These are phyloP conservation scores for Ichneumoninae sp. DNA, from an alignment of 2,888 invertebrate genomes.

Conservation along the genomic window DNA sequence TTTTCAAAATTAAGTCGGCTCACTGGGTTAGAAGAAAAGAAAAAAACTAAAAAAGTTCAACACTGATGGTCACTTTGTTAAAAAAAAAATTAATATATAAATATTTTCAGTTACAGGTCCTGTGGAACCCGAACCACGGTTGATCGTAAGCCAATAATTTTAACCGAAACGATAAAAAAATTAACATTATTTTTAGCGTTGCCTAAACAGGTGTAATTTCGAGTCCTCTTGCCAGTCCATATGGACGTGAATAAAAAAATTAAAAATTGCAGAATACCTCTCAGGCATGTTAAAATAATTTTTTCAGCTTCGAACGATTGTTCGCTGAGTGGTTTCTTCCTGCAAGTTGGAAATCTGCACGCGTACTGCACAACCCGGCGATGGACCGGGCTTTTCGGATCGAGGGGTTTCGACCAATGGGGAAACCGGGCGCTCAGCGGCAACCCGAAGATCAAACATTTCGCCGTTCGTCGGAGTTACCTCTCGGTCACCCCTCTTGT, in stretches of 20 bases:
- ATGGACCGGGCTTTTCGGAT: constrained; percentile 38
- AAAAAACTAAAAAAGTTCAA: constrained; percentile 4
- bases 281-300: constrained; percentile 42
- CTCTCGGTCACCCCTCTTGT: constrained; percentile 57
- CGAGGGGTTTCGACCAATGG: constrained; percentile 64
- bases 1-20: not conserved
- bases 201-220: not conserved
- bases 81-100: not conserved
- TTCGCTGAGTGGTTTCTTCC: constrained; percentile 52
- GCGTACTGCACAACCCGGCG: constrained; percentile 49
- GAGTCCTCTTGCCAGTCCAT: not conserved
- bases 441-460: constrained; percentile 29
- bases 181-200: not conserved
- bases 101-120: not conserved
- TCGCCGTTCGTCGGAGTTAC: constrained; percentile 46
- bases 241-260: not conserved
- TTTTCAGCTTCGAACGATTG: constrained; percentile 20
- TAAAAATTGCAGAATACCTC: constrained; percentile 41
- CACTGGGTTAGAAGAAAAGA: not conserved
- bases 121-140: not conserved
- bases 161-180: not conserved
- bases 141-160: not conserved
- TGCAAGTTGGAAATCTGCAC: constrained; percentile 51
- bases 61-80: not conserved
- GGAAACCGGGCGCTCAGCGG: constrained; percentile 37